Evolutionary conservation across 1,140 invertebrate genomes (phyloP), one percentile per base, ranked within the genome.

Genomic region (Arion vulgaris): DNA sequence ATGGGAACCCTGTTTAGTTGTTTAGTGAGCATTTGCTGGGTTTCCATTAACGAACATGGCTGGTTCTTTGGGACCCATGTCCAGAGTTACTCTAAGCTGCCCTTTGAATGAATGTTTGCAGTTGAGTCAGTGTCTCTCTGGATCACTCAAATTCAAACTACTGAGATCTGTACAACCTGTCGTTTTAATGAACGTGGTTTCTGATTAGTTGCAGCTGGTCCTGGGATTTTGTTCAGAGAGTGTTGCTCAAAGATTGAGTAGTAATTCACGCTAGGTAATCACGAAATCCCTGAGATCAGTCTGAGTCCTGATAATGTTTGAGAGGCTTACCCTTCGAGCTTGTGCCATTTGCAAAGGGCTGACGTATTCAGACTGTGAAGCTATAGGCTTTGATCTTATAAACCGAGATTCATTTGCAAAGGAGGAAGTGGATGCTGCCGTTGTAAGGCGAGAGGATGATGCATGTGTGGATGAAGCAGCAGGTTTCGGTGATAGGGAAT

Each of bases 221-320:
- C 32, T 1, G 76, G 32, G 36, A 39, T 19, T 17, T 9, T n/a
- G 32, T 75, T 66, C 41, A 73, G 66, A 38, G 38, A 23, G 74
- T 57, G 51, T 80, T 84, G 26, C 73, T 76, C 17, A 84, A 84
- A 9, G 80, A 78, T 53, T 82, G 78, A 17, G 83, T n/a, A 84
- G 51, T 68, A 78, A 53, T 41, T 68, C 15, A 84, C 83, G 34
- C 83, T 84, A 26, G 83, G 83, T 26, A 84, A 45, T 66, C 80
- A 28, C 41, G 38, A 32, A n/a, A 81, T 36, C 41, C 45, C 26
- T 81, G 36, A 66, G 19, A 38, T n/a, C 34, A 49, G 32, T 39
- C 32, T 23, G 51, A 4, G 57, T 66, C 39, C 15, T 9, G 36
- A 38, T 73, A 19, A 39, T n/a, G 17, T 66, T 41, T 78, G 76